Percentiles rank a stretch among this genome's conserved stretches.
These are phyloP conservation scores for Plagodis dolabraria DNA, from an alignment of 2,888 invertebrate species.

Conservation along the genomic window DNA sequence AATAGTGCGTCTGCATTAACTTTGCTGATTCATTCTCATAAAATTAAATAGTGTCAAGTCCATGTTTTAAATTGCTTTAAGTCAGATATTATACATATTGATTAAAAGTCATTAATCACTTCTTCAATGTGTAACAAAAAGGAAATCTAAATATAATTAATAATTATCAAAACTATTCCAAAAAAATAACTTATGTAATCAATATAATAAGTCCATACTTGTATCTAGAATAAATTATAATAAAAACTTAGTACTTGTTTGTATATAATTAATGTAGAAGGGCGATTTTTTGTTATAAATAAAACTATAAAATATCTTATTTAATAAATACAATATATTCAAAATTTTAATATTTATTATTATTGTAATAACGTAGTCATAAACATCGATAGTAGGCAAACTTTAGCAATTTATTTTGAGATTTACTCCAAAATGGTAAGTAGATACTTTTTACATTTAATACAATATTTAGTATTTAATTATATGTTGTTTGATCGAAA, in stretches of 20 bases:
- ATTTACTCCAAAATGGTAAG: conserved; percentile 6
- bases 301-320: conserved; percentile 59
- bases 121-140: background rate
- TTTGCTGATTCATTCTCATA: too few relatives aligned
- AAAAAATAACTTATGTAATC: background rate
- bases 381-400: conserved; percentile 39
- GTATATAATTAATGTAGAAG: background rate
- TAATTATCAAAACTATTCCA: background rate
- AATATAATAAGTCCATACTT: too few relatives aligned
- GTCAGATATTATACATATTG: background rate
- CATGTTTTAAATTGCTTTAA: too few relatives aligned
- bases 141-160: background rate
- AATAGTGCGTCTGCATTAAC: too few relatives aligned
- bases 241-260: too few relatives aligned
- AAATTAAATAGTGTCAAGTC: too few relatives aligned
- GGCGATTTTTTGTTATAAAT: conserved; percentile 34
- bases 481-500: too few relatives aligned
- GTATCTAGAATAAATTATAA: too few relatives aligned
- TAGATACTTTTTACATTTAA: conserved; percentile 13
- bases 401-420: conserved; percentile 28
- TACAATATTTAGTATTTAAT: conserved; percentile 4
- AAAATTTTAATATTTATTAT: conserved; percentile 60
- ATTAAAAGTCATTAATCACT: background rate
- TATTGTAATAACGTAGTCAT: conserved; percentile 38
- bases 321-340: conserved; percentile 81